A percentile compares a stretch with the other conserved stretches of the same genome.
Evolutionary conservation across 2,797 vertebrate genomes (phyloP).

Genomic region (Kryptolebias ocellatus): DNA sequence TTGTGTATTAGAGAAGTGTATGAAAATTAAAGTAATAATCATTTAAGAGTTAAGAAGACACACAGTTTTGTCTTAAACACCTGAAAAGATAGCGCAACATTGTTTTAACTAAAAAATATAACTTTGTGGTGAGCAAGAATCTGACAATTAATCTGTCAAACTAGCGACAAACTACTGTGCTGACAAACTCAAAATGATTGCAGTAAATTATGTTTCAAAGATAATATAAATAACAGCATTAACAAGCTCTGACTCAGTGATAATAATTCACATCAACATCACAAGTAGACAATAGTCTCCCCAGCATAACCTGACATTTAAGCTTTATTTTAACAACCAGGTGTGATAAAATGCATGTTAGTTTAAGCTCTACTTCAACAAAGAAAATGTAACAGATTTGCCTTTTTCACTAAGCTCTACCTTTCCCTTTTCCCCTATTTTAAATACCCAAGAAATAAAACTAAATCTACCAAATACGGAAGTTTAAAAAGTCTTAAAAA

Average conservation of each 20-base stretch:
- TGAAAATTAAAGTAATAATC: background rate
- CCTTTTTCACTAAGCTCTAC: constrained; percentile 12
- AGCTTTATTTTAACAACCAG: constrained; percentile 11
- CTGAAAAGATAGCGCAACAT: background rate
- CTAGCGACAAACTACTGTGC: background rate
- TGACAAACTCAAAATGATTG: accelerated
- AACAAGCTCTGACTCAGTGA: background rate
- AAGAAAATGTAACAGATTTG: too few species aligned
- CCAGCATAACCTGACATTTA: constrained; percentile 44
- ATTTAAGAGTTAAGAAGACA: background rate
- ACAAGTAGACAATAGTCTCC: constrained; percentile 1
- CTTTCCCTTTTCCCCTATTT: constrained; percentile 14
- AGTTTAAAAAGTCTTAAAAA: background rate
- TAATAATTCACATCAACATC: background rate
- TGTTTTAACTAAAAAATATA: background rate
- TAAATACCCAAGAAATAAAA: background rate
- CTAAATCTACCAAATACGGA: constrained; percentile 19
- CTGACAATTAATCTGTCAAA: background rate
- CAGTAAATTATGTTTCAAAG: background rate
- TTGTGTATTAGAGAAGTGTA: background rate
- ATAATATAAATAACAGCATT: background rate
- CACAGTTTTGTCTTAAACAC: background rate
- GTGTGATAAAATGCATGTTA: too few species aligned
- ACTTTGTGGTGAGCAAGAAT: background rate
- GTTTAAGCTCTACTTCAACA: too few species aligned